phyloP scores from a whole-genome alignment of 2,113 vertebrate species.

The Gadus macrocephalus region DNA sequence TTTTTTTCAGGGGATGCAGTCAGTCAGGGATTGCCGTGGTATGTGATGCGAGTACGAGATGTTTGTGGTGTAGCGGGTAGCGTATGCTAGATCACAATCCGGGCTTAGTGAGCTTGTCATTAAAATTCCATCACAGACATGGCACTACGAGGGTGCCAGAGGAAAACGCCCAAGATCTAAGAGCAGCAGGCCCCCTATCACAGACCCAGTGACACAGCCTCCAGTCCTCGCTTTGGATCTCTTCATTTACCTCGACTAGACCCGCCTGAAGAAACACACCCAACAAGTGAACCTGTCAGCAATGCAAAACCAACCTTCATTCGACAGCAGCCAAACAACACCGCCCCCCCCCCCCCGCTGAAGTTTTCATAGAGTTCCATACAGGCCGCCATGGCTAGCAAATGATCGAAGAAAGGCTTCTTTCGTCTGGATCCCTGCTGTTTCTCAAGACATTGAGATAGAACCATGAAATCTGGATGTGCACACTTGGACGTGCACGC shows the following conservation, averaged over 20 bases:
- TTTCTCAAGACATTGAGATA: constrained; percentile 13
- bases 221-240: constrained; percentile 53
- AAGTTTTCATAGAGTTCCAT: constrained; percentile 2
- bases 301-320: constrained; percentile 46
- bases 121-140: constrained; percentile 59
- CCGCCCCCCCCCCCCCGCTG: constrained; percentile 4
- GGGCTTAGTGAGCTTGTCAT: constrained; percentile 52
- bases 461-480: constrained; percentile 3
- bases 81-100: constrained; percentile 39
- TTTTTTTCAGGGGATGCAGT: constrained; percentile 40
- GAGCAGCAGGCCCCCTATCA: constrained; percentile 45
- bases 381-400: constrained; percentile 27
- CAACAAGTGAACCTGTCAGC: constrained; percentile 38
- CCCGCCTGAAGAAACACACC: constrained; percentile 32
- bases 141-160: constrained; percentile 26
- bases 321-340: constrained; percentile 34
- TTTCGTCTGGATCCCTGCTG: constrained; percentile 2
- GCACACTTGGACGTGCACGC: neutral
- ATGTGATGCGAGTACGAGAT: constrained; percentile 31
- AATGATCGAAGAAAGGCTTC: constrained; percentile 24
- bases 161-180: constrained; percentile 52
- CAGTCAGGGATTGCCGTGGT: constrained; percentile 21
- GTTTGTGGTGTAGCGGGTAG: constrained; percentile 18
- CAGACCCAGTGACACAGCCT: constrained; percentile 22
- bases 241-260: constrained; percentile 50